Evolutionary conservation across 2,797 vertebrate species (phyloP).

Genomic region (Mormyrus proboscirostris): DNA sequence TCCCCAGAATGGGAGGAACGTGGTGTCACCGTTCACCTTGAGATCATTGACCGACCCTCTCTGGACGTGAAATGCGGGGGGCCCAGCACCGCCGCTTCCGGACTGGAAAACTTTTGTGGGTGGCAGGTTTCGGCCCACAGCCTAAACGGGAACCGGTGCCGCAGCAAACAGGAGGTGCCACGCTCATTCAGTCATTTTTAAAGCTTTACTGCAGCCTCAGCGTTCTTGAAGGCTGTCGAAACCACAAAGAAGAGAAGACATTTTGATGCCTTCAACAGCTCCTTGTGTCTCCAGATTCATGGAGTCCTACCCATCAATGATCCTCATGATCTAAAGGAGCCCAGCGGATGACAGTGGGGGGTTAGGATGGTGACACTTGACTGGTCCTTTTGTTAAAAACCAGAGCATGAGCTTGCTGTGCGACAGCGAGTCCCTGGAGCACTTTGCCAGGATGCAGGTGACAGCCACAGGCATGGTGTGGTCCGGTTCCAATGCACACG

Average conservation of each 20-base stretch:
- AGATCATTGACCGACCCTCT: conserved; percentile 14
- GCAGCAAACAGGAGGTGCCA: not conserved
- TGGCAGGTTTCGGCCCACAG: not conserved
- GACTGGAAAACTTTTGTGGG: not conserved
- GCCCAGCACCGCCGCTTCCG: not conserved
- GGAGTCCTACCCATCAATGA: not conserved
- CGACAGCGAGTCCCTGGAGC: not conserved
- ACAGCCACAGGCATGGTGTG: not conserved
- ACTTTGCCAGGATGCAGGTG: not conserved
- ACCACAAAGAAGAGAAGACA: not conserved
- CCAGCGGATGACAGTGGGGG: not conserved
- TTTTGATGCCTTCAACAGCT: not conserved
- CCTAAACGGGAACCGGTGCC: not conserved
- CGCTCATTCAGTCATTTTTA: not conserved
- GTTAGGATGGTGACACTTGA: not conserved
- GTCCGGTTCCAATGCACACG: not conserved
- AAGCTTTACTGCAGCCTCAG: not conserved
- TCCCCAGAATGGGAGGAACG: conserved; percentile 16
- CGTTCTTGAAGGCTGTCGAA: not conserved
- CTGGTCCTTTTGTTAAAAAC: not conserved
- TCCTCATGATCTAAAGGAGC: not conserved
- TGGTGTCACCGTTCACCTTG: not conserved
- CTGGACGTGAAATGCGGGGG: conserved; percentile 3
- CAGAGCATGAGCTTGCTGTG: not conserved
- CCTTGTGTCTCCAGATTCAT: not conserved